Base-by-base conservation (phyloP, 2,888 invertebrate genomes). In the Formica aserva region DNA sequence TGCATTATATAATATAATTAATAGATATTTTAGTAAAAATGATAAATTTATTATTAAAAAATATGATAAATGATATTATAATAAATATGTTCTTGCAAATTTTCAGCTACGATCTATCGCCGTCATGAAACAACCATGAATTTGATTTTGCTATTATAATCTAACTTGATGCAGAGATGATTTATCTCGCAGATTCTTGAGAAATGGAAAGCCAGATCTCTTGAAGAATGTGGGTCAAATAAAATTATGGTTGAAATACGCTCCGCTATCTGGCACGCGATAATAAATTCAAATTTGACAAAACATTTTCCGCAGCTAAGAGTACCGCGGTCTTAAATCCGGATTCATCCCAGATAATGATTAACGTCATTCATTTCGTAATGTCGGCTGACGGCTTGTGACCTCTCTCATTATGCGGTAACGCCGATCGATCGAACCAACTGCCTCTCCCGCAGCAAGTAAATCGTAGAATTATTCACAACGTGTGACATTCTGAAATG, bases 401-500 rank as follows among this genome's bases (percentile, higher is more conserved):
- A 82, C 67, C 67, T 69, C 65, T 69, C 77, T 77, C 77, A 69
- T 82, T 82, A 69, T 60, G 41, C 71, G 80, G 71, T 45, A 48
- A 65, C 62, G 62, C 35, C 69, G 69, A 41, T 52, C 71, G 78
- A 80, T 83, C 83, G 83, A 72, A 83, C 72, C 72, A 52, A 55
- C 75, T 38, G 45, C 52, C 72, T 57, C 15, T 57, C 55, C 41
- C 62, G n/a, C 26, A 66, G 74, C 69, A 75, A 63, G 65, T 67
- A 84, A 86, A 86, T 86, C 82, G 80, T 29, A 62, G 67, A 86
- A 86, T 87, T 87, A 87, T 87, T 87, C 85, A 86, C 84, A 82
- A 78, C 82, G 82, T 80, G 65, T 75, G 86, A 78, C 84, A 82
- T 82, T 74, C 62, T n/a, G 22, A 62, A 62, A 65, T 76, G 80